phyloP scores from a whole-genome alignment of 2,113 vertebrate species.

The Rhinoderma darwinii region DNA sequence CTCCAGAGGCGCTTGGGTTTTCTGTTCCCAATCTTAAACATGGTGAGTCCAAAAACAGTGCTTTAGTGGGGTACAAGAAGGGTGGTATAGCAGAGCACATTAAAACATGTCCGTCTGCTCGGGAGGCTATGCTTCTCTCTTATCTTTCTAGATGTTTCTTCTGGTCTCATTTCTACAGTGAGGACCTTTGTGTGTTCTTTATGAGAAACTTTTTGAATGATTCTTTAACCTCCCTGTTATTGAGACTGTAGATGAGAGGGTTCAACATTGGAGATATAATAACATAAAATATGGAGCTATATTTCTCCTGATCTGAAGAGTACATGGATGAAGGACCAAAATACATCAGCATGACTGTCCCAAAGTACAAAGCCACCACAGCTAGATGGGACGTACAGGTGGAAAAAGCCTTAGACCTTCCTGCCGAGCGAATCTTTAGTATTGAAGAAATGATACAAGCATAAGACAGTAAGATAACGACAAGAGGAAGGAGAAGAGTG shows the following conservation, averaged over 20 bases:
- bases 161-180: not conserved
- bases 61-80: no score
- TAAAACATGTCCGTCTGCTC: no score
- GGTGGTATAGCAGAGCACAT: no score
- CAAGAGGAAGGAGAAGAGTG: not conserved
- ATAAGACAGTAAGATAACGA: conserved; percentile 10
- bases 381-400: conserved; percentile 18
- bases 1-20: no score
- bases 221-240: not conserved
- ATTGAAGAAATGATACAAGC: not conserved
- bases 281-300: no score
- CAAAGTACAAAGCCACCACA: conserved; percentile 16
- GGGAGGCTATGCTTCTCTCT: no score
- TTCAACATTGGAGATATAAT: no score
- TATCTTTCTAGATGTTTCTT: not conserved
- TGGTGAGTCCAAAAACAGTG: no score
- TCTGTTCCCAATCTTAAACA: no score
- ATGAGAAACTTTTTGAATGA: not conserved
- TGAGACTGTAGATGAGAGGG: no score
- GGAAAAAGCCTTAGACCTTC: conserved; percentile 10
- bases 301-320: not conserved
- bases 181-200: not conserved
- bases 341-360: conserved; percentile 11
- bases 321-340: not conserved
- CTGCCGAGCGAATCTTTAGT: not conserved